Evolutionary conservation across 2,797 vertebrate species (phyloP).

Genomic region (Ataeniobius toweri): DNA sequence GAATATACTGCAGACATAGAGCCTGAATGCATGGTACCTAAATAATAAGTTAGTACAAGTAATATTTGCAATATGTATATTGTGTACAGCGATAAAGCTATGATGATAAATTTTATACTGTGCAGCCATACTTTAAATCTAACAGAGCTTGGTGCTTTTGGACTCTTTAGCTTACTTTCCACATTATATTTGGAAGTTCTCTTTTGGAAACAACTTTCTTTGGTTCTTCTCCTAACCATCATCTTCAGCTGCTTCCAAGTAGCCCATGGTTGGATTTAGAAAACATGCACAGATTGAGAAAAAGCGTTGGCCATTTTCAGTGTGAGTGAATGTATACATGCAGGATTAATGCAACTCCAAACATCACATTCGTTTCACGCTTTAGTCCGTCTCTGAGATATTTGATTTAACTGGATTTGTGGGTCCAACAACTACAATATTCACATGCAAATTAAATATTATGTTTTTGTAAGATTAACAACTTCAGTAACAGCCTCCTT

Average conservation of each 20-base stretch:
- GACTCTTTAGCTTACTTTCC: not conserved
- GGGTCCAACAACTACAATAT: not conserved
- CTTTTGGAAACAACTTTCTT: not conserved
- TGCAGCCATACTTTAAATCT: too few species aligned
- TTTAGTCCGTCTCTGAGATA: not conserved
- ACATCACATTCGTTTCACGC: not conserved
- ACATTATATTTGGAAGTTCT: not conserved
- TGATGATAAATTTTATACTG: too few species aligned
- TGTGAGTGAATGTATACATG: not conserved
- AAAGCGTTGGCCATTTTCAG: not conserved
- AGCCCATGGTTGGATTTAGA: not conserved
- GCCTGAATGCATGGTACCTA: too few species aligned
- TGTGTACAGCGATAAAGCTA: too few species aligned
- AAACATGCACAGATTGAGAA: not conserved
- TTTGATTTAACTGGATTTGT: not conserved
- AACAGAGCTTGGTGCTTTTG: not conserved
- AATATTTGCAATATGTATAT: too few species aligned
- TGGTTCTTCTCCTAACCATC: not conserved
- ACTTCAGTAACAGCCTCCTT: not conserved
- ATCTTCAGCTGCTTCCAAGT: not conserved
- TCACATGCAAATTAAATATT: not conserved
- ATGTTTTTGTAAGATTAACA: not conserved
- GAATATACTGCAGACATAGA: too few species aligned
- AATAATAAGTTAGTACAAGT: too few species aligned
- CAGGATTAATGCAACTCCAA: constrained; percentile 1